phyloP scores from a whole-genome alignment of 2,797 vertebrate species.

The Vireo griseus region DNA sequence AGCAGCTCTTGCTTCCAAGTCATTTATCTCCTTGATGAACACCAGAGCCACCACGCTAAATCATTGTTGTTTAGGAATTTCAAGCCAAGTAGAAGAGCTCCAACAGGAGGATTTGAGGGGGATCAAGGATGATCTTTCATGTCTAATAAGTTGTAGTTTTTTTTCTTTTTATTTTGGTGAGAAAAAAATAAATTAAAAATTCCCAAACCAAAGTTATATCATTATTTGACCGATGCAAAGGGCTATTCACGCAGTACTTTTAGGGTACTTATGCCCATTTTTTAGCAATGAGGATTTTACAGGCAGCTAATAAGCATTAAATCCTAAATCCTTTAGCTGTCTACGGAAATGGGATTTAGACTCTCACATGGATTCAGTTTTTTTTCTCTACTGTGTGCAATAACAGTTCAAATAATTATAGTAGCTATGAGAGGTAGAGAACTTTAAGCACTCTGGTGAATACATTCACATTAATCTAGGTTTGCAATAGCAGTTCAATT shows the following conservation, averaged over 20 bases:
- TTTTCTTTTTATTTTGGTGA: not conserved
- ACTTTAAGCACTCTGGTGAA: not conserved
- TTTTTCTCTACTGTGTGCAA: not conserved
- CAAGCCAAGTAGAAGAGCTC: not conserved
- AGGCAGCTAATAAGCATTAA: not conserved
- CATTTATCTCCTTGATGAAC: conserved; percentile 14
- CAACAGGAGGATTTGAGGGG: not conserved
- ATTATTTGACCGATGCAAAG: not conserved
- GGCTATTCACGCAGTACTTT: not conserved
- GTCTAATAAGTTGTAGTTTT: not conserved
- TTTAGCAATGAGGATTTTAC: not conserved
- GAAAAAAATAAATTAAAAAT: not conserved
- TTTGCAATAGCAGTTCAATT: not conserved
- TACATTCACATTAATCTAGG: not conserved
- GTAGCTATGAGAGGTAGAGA: conserved; percentile 16
- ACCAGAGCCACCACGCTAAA: not conserved
- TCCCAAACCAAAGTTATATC: not conserved
- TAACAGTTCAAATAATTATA: not conserved
- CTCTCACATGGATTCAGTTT: not conserved
- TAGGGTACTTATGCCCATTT: not conserved
- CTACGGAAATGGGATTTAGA: not conserved
- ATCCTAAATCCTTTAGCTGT: not conserved
- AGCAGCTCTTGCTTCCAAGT: not conserved
- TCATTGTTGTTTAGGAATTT: not conserved
- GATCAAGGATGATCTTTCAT: not conserved